Evolutionary conservation across 92 coral and sea anemone species (phyloP), one percentile per base, ranked within the genome.

Genomic region (Epizoanthus illoricatus): DNA sequence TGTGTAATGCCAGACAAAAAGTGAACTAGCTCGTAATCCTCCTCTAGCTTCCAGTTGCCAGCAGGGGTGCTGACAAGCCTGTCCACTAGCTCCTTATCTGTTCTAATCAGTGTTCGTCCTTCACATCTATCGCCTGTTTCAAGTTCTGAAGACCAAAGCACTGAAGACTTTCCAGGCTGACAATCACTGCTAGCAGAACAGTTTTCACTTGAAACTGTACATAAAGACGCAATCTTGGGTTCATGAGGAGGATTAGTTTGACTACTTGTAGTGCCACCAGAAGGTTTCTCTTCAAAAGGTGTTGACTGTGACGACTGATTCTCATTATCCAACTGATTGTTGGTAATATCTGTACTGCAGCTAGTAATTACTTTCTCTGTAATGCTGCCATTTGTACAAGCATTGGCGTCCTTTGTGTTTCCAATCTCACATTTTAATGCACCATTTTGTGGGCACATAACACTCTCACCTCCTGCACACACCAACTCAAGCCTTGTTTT

Each of bases 1-100:
- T 91, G 86, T 71, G 92, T 79, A 65, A 90, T 69, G 79, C 91
- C 90, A 49, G 90, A 79, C 87, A 96, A 79, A 68, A 93, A 90
- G 61, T 81, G 88, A 21, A 94, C 97, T 65, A 96, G 90, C 62
- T 89, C 90, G 72, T 74, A 85, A 76, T 96, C 99, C 40, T 93
- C 92, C 28, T 88, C 93, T 24, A 85, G 28, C 36, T 85, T 81
- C 99, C 99, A 96, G 69, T 85, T 81, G 19, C 87, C 86, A 72
- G 93, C 82, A 3, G 97, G 92, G 4, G 81, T 17, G 5, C 42
- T 19, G n/a, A 59, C 81, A 47, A 96, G 84, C 74, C 74, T 84
- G 60, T 88, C 90, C 83, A 86, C 91, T 42, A 86, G 84, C 9
- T 68, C 63, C 65, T 81, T 87, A 42, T 96, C 99, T 36, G 89